Evolutionary conservation across 2,888 invertebrate species (phyloP).

Genomic region (Dicyrtomina minuta): DNA sequence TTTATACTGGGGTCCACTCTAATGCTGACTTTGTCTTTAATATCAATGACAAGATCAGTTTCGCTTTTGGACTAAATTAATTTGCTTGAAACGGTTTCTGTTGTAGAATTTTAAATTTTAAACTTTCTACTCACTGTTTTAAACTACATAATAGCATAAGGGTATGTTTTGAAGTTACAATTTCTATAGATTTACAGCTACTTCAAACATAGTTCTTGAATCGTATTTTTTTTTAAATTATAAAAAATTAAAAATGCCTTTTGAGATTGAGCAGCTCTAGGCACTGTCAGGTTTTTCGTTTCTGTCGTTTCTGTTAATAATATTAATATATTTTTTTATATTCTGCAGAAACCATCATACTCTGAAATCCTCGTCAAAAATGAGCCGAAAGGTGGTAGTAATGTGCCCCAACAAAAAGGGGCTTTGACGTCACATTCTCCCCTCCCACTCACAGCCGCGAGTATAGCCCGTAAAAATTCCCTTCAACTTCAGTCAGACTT

Average conservation of each 20-base stretch:
- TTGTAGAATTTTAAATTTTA: background rate
- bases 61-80: conserved; percentile 29
- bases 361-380: conserved; percentile 49
- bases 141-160: background rate
- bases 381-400: conserved; percentile 22
- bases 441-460: background rate
- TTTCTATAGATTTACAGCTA: too few species aligned
- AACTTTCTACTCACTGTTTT: background rate
- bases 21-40: conserved; percentile 20
- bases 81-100: background rate
- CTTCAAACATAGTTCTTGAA: too few species aligned
- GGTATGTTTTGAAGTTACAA: too few species aligned
- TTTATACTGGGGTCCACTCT: conserved; percentile 3
- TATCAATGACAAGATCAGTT: conserved; percentile 1
- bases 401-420: too few species aligned
- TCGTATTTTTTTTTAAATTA: too few species aligned
- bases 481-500: background rate
- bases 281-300: too few species aligned
- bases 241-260: too few species aligned
- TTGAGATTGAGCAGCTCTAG: too few species aligned
- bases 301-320: too few species aligned
- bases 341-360: conserved; percentile 50
- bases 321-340: conserved; percentile 16
- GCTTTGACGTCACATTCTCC: conserved; percentile 23
- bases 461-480: background rate